Conservation (phyloP, 2,888 invertebrate species). For the Alentia gelatinosa region DNA sequence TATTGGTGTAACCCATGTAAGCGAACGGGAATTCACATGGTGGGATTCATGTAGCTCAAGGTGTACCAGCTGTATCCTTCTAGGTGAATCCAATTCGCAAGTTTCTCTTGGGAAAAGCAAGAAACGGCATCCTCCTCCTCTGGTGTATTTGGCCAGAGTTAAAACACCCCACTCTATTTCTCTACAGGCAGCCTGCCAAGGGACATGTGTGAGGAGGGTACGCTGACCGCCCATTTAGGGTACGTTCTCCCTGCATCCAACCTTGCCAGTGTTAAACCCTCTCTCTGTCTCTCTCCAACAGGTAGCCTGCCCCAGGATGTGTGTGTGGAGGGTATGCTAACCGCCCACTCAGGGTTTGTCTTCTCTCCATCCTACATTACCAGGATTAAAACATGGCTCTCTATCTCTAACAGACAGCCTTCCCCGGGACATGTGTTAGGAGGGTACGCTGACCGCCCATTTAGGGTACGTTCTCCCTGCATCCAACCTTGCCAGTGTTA, state of each 20-base stretch:
- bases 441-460: not conserved
- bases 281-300: not conserved
- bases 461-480: conserved; percentile 59
- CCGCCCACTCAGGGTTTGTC: conserved; percentile 52
- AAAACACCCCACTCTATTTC: too few species aligned
- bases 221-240: conserved; percentile 40
- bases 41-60: too few species aligned
- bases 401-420: too few species aligned
- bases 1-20: too few species aligned
- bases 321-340: conserved; percentile 25
- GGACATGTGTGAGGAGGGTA: conserved; percentile 46
- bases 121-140: too few species aligned
- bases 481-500: conserved; percentile 54
- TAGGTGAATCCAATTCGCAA: too few species aligned
- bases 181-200: not conserved
- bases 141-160: too few species aligned
- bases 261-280: conserved; percentile 35
- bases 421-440: conserved; percentile 47
- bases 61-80: too few species aligned
- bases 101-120: too few species aligned
- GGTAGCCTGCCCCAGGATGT: conserved; percentile 13
- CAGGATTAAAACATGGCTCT: too few species aligned
- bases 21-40: too few species aligned
- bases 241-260: conserved; percentile 58
- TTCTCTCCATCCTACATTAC: conserved; percentile 59